A percentile compares a stretch with the other conserved stretches of the same genome.
Evolutionary conservation across 2,888 invertebrate species (phyloP).

Genomic region (Spodoptera exigua): DNA sequence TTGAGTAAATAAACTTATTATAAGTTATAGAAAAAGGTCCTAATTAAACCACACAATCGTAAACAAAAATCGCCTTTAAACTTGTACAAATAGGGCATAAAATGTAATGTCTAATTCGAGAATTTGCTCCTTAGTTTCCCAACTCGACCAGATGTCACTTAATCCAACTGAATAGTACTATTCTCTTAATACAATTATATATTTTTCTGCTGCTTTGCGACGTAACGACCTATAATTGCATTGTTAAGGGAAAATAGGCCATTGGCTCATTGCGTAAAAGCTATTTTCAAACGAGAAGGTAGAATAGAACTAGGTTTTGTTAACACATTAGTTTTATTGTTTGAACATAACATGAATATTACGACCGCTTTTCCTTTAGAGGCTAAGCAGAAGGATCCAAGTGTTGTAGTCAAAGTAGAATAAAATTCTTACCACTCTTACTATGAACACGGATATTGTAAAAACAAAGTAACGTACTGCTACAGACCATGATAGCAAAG

Average conservation of each 20-base stretch:
- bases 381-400: too few species aligned
- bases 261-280: slow-evolving; percentile 7
- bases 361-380: too few species aligned
- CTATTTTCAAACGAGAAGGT: slow-evolving; percentile 21
- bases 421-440: too few species aligned
- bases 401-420: too few species aligned
- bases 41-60: too few species aligned
- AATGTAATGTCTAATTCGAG: not conserved
- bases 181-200: slow-evolving; percentile 29
- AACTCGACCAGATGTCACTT: slow-evolving; percentile 21
- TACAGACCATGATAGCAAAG: too few species aligned
- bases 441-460: too few species aligned
- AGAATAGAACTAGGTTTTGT: slow-evolving; percentile 33
- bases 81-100: not conserved
- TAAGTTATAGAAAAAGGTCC: too few species aligned
- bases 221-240: slow-evolving; percentile 8
- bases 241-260: slow-evolving; percentile 21
- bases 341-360: slow-evolving; percentile 20
- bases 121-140: not conserved
- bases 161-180: slow-evolving; percentile 16
- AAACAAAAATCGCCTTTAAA: not conserved
- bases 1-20: too few species aligned
- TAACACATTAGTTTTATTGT: slow-evolving; percentile 29
- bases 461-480: too few species aligned
- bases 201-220: slow-evolving; percentile 16